Base-by-base conservation (phyloP, 2,888 invertebrate genomes). In the Stenodema calcarata region DNA sequence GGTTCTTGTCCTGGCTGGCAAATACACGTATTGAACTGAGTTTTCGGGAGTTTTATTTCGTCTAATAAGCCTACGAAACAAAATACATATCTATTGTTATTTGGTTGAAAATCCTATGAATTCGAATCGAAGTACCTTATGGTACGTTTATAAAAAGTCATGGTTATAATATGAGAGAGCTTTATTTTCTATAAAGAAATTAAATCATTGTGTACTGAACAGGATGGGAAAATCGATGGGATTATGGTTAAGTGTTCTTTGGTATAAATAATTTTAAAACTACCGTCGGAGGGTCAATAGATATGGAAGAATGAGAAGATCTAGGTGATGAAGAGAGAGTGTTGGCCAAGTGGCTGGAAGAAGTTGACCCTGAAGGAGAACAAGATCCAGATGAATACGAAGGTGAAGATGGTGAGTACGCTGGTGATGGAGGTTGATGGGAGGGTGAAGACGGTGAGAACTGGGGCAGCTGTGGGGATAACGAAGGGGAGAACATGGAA, bases 321-420 rank as follows among this genome's bases (percentile, higher is more conserved):
- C 18, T 6, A 12, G 54, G 80, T 6, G 50, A 54, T 23, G 35
- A 54, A 11, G 30, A 23, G 28, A 41, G n/a, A 6, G 30, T 54
- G 18, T 47, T 30, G 28, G 3, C n/a, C 16, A 69, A 69, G 16
- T 62, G 27, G 2, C 41, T 42, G 70, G 82, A 41, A 69, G 69
- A 62, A 12, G 69, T 42, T 12, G 82, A 62, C n/a, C 28, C 54
- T 16, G 62, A 69, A 27, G 82, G 47, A 16, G 82, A 69, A 23
- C 82, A 82, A 2, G 82, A 82, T 11, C 82, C 82, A 47, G 82
- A 82, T 16, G 82, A 82, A 42, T 82, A 82, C 1, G 70, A 82
- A 11, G 82, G 82, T 12, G 82, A 82, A 16, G 82, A 69, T 14
- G 82, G 82, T 30, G 82, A 82, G 16, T 42, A 82, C 0, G 62